Percentiles rank a stretch among this genome's conserved stretches.
Evolutionary conservation across 2,888 invertebrate species (phyloP).

Genomic region (Ectemnius cavifrons): DNA sequence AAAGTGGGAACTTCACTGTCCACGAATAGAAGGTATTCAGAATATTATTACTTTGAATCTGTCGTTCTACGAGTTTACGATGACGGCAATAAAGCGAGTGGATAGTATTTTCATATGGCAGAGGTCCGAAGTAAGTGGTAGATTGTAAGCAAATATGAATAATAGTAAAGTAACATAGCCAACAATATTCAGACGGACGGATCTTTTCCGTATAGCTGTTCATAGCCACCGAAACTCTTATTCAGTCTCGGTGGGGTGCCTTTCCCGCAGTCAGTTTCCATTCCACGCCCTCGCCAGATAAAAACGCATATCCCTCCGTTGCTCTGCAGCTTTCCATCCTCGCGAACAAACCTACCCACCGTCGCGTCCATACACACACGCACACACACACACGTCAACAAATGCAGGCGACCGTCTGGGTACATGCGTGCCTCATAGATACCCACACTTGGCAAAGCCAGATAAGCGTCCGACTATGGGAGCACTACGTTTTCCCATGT

Average conservation of each 20-base stretch:
- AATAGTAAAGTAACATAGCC: background rate
- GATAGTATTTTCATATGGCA: background rate
- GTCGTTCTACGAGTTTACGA: too few species aligned
- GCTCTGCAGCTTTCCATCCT: conserved; percentile 26
- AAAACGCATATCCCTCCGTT: conserved; percentile 23
- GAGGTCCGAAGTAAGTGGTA: background rate
- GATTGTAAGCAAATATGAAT: background rate
- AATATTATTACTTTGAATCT: too few species aligned
- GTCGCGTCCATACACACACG: background rate
- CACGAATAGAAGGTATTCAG: too few species aligned
- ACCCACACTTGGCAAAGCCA: background rate
- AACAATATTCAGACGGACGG: background rate
- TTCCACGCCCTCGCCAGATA: conserved; percentile 13
- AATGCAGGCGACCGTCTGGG: background rate
- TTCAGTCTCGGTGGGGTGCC: conserved; percentile 3
- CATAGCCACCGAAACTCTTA: conserved; percentile 1
- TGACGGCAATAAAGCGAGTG: background rate
- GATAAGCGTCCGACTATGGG: background rate
- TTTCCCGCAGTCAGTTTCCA: conserved; percentile 11
- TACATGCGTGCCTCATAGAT: background rate
- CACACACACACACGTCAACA: background rate
- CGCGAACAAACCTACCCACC: conserved; percentile 19
- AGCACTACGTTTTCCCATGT: background rate
- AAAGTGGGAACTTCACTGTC: too few species aligned
- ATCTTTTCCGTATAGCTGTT: background rate